Evolutionary conservation across 2,113 vertebrate species (phyloP).

Genomic region (Passer domesticus): DNA sequence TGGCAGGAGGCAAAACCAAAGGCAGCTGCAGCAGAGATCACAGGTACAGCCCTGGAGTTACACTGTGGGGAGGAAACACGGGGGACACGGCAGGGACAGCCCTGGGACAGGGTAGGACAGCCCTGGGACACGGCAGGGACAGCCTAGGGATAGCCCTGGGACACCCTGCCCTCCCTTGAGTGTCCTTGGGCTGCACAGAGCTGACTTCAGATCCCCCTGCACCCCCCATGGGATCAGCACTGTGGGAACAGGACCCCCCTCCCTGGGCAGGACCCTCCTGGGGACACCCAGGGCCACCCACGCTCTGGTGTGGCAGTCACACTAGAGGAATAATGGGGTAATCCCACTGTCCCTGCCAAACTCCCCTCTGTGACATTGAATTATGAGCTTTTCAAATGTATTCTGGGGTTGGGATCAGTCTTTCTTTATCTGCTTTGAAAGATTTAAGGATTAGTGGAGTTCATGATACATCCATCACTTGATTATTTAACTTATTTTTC

Average conservation of each 20-base stretch:
- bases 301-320: background rate
- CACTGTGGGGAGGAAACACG: background rate
- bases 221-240: background rate
- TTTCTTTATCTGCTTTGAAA: slow-evolving; percentile 58
- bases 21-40: background rate
- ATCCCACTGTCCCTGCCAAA: background rate
- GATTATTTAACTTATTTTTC: slow-evolving; percentile 57
- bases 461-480: slow-evolving; percentile 46
- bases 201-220: background rate
- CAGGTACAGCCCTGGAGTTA: background rate
- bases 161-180: fast-evolving
- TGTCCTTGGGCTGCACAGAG: background rate
- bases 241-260: fast-evolving
- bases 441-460: slow-evolving; percentile 47
- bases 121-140: background rate
- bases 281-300: background rate
- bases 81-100: background rate
- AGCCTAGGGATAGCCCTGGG: background rate
- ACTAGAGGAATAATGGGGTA: background rate
- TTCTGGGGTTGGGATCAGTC: slow-evolving; percentile 48
- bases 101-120: background rate
- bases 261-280: background rate
- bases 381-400: slow-evolving; percentile 55
- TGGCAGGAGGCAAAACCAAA: background rate
- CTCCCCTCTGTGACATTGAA: slow-evolving; percentile 38